Evolutionary conservation across 1,140 invertebrate genomes (phyloP), one percentile per base, ranked within the genome.

Genomic region (Zeugodacus cucurbitae): DNA sequence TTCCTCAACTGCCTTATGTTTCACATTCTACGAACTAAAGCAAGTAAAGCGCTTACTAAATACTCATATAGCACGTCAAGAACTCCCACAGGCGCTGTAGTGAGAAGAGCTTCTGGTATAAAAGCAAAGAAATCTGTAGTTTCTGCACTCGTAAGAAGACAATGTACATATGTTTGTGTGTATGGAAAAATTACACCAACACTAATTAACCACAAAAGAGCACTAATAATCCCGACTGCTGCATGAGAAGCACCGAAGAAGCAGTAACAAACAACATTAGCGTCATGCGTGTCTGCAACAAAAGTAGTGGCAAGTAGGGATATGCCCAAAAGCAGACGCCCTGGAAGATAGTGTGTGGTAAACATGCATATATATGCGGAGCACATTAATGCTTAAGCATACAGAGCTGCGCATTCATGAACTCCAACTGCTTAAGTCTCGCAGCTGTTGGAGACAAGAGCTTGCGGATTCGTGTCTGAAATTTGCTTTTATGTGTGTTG

Each of bases 131-230:
- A 74, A 74, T 0, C 8, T 41, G 20, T 29, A 14, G 0, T 14
- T 54, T 82, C 29, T 82, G n/a, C 22, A 4, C 22, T 62, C 57
- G 2, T 11, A 0, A 26, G 7, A 26, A 26, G 1, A 22, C n/a
- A 62, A 62, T 26, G 58, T 26, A 14, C 58, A 8, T 26, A 10
- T 11, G 26, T n/a, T 14, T 44, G 37, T 41, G 22, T 22, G 70
- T 78, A 78, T 37, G 32, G 14, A 20, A 82, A 82, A 44, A 48
- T 48, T 82, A 26, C 41, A 82, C 41, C 74, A 44, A 82, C 74
- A 82, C 74, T 82, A 82, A 82, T 82, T 82, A 82, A 82, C 74
- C 74, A 82, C 74, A 82, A 48, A 82, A 82, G 74, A 26, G 74
- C 41, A 82, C 74, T 82, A 48, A 48, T 82, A 82, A 82, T 48